These are phyloP conservation scores for Tolmerus cingulatus DNA, from an alignment of 2,888 invertebrate species.

Conservation along the genomic window DNA sequence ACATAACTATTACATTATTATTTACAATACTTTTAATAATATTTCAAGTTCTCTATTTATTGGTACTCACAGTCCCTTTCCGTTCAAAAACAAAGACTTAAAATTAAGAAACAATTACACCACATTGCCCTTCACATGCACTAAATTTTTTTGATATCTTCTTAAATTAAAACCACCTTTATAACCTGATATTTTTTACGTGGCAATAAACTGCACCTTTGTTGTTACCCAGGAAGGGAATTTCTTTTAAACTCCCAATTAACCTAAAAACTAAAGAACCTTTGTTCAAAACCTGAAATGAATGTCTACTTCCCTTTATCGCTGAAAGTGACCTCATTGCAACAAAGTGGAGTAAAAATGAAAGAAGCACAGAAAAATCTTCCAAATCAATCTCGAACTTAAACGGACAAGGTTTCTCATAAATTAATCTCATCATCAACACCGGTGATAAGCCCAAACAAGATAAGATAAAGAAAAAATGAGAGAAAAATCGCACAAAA, in stretches of 20 bases:
- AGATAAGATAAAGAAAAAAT: slow-evolving; percentile 41
- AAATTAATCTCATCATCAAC: neutral
- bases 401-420: neutral
- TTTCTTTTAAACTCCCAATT: neutral
- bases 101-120: neutral
- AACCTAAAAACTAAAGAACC: neutral
- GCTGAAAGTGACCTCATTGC: neutral
- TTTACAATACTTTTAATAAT: too few relatives aligned
- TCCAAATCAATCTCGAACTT: neutral
- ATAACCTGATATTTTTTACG: neutral
- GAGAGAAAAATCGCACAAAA: neutral
- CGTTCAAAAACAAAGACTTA: neutral
- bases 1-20: too few relatives aligned
- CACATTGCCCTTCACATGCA: neutral
- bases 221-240: neutral
- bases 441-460: slow-evolving; percentile 2
- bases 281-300: neutral
- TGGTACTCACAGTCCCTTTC: too few relatives aligned
- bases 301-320: neutral
- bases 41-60: too few relatives aligned
- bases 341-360: neutral
- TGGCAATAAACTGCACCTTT: neutral
- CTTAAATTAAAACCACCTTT: too few relatives aligned
- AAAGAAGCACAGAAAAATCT: neutral
- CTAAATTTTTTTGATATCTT: neutral